phyloP scores from a whole-genome alignment of 2,113 vertebrate species.

The Semnornis frantzii region DNA sequence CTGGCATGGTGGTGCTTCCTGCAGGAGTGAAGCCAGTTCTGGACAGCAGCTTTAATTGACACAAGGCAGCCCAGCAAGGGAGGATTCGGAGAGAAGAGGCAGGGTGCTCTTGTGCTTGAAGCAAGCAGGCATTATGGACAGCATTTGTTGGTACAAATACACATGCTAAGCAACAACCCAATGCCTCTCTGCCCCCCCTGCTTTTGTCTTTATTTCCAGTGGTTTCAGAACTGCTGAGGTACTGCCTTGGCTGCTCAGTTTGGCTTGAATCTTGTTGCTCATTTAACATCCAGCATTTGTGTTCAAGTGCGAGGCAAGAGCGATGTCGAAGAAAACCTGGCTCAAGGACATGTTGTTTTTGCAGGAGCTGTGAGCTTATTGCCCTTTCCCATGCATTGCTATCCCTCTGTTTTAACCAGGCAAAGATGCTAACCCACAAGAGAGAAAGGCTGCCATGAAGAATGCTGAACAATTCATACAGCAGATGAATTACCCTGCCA shows the following conservation, averaged over 20 bases:
- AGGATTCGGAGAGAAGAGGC: not conserved
- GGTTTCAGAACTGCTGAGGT: not conserved
- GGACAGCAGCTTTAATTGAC: not conserved
- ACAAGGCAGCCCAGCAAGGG: not conserved
- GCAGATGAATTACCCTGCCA: slow-evolving; percentile 87
- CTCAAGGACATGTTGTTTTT: not conserved
- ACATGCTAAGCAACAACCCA: not conserved
- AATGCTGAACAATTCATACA: slow-evolving; percentile 88
- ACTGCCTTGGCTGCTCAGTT: not conserved
- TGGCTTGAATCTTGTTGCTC: not conserved
- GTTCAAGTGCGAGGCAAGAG: not conserved
- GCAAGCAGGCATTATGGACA: not conserved
- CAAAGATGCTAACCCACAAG: slow-evolving; percentile 84
- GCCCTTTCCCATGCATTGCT: not conserved
- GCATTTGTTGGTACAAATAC: not conserved
- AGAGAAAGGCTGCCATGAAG: slow-evolving; percentile 91
- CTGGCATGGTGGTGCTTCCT: not conserved
- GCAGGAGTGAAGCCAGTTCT: not conserved
- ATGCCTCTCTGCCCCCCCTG: too few species aligned
- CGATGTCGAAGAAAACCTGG: not conserved
- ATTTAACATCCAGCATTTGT: not conserved
- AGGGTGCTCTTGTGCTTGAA: not conserved
- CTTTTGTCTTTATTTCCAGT: not conserved
- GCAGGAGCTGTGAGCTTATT: not conserved
- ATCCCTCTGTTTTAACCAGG: slow-evolving; percentile 75